Percentiles rank a stretch among this genome's conserved stretches.
These are phyloP conservation scores for Equus quagga DNA, from an alignment of 2,113 vertebrate genomes.

Conservation along the genomic window DNA sequence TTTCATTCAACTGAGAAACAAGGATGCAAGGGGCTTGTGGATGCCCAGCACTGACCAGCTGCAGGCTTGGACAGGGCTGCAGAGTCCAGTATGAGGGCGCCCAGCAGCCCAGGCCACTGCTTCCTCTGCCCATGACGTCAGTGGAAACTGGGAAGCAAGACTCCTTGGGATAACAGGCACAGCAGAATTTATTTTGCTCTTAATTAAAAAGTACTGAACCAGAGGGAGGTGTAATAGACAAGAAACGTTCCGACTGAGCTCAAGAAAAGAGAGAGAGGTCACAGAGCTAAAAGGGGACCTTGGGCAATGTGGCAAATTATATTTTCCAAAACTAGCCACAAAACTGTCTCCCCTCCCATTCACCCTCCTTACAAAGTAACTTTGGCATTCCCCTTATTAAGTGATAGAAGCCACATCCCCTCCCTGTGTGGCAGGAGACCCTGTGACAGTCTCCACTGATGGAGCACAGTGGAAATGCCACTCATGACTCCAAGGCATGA, in stretches of 20 bases:
- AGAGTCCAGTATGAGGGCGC: accelerated
- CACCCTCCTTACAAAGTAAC: background rate
- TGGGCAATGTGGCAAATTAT: background rate
- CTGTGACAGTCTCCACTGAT: background rate
- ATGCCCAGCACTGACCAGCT: no score
- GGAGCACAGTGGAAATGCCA: background rate
- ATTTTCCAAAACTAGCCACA: background rate
- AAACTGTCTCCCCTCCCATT: background rate
- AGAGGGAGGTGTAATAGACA: background rate
- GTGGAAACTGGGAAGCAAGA: background rate
- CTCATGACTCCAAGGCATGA: background rate
- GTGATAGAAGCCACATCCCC: background rate
- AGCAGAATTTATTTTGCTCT: background rate
- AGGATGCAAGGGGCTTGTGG: background rate
- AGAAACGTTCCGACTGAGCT: background rate
- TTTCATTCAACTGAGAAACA: background rate
- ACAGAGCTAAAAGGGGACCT: background rate
- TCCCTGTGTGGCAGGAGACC: background rate
- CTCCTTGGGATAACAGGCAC: background rate
- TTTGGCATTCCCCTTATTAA: background rate
- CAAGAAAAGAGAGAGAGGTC: background rate
- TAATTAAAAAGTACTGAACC: background rate
- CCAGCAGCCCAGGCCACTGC: background rate
- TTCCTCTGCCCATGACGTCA: background rate
- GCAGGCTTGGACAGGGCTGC: accelerated